Evolutionary conservation across 1,140 invertebrate genomes (phyloP).

Genomic region (Zeugodacus cucurbitae): DNA sequence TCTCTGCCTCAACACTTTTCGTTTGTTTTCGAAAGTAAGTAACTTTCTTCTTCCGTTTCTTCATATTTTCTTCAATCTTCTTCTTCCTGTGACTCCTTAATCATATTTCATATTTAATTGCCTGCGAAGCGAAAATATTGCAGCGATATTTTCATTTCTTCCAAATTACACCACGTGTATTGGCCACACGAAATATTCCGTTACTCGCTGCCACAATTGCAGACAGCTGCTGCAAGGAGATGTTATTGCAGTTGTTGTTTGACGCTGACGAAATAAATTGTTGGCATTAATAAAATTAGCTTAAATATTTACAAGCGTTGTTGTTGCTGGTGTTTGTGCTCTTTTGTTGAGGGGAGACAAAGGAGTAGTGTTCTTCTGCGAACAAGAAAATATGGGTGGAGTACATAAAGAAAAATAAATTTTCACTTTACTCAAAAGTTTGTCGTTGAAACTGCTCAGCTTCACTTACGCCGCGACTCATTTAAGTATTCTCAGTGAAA

Average conservation of each 20-base stretch:
- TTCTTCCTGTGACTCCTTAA: not conserved
- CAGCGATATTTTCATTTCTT: not conserved
- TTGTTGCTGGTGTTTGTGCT: not conserved
- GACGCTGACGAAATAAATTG: not conserved
- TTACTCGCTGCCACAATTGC: not conserved
- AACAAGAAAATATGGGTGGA: not conserved
- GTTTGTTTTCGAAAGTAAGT: not conserved
- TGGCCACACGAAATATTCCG: not conserved
- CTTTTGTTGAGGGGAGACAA: not conserved
- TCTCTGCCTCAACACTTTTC: not conserved
- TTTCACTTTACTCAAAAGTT: too few relatives aligned
- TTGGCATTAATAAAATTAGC: constrained; percentile 36
- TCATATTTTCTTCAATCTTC: not conserved
- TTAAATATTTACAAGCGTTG: constrained; percentile 24
- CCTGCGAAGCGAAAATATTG: constrained; percentile 18
- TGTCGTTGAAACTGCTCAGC: too few relatives aligned
- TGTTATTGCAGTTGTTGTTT: not conserved
- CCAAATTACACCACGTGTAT: not conserved
- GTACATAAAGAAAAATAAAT: too few relatives aligned
- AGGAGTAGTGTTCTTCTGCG: not conserved
- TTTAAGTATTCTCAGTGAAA: too few relatives aligned
- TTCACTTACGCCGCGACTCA: too few relatives aligned
- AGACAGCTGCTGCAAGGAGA: not conserved
- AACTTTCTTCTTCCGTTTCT: not conserved
- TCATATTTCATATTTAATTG: constrained; percentile 32